Evolutionary conservation across 2,888 invertebrate species (phyloP).

Genomic region (Eupithecia exiguata): DNA sequence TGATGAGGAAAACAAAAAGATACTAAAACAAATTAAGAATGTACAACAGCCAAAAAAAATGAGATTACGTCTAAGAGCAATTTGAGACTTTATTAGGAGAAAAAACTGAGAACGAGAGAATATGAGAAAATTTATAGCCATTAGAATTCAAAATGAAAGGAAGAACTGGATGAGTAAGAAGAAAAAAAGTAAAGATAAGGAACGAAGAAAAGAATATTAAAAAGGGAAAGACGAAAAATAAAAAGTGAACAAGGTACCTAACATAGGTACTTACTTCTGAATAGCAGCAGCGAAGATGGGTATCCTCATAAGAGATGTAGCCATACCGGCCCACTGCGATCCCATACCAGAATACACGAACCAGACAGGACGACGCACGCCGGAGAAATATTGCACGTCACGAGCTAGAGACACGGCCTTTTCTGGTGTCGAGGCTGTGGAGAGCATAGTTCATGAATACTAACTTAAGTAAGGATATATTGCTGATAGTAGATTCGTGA

Average conservation of each 20-base stretch:
- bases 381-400: constrained; percentile 85
- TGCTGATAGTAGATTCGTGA: not conserved
- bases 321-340: constrained; percentile 95
- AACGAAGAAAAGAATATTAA: not conserved
- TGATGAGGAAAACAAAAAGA: not conserved
- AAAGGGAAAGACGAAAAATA: not conserved
- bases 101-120: not conserved
- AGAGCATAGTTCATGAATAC: constrained; percentile 50
- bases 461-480: not conserved
- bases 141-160: not conserved
- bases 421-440: constrained; percentile 66
- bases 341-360: constrained; percentile 97
- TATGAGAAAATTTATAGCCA: not conserved
- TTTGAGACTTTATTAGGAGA: not conserved
- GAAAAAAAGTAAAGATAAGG: not conserved
- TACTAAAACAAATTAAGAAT: not conserved
- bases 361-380: constrained; percentile 89
- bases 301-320: constrained; percentile 88
- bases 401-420: constrained; percentile 70
- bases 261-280: constrained; percentile 75
- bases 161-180: not conserved
- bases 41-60: not conserved
- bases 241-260: too few species aligned
- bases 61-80: not conserved
- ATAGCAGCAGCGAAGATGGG: constrained; percentile 89